phyloP scores from a whole-genome alignment of 1,140 invertebrate species.

The Aphelenchoides fujianensis region DNA sequence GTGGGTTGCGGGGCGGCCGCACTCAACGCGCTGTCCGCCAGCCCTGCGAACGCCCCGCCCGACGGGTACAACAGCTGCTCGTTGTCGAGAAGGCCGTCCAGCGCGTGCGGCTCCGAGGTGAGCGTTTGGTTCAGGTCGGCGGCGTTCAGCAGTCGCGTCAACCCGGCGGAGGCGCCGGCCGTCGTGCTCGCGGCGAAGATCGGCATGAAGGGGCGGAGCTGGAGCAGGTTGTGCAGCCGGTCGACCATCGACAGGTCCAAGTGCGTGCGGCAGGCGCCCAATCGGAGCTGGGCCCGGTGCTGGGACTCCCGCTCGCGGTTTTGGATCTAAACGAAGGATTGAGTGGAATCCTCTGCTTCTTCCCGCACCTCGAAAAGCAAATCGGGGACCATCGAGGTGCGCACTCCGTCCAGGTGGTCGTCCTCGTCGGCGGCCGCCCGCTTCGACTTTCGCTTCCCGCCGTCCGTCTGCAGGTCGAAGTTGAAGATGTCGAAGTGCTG shows the following conservation, averaged over 20 bases:
- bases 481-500: conserved; percentile 16
- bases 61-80: background rate
- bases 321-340: background rate
- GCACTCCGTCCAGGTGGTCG: background rate
- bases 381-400: background rate
- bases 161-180: too few species aligned
- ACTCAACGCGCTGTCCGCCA: background rate
- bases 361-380: background rate
- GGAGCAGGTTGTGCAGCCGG: conserved; percentile 31
- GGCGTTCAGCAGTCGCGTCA: background rate
- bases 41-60: background rate
- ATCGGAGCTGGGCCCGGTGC: background rate
- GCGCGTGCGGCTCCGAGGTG: background rate
- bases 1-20: background rate
- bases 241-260: conserved; percentile 44
- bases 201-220: background rate
- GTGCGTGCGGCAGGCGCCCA: conserved; percentile 38
- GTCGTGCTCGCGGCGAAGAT: background rate
- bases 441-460: background rate
- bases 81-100: background rate
- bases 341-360: too few species aligned
- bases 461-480: background rate
- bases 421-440: background rate
- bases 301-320: background rate
- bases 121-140: background rate